Evolutionary conservation across 2,113 vertebrate species (phyloP).

Genomic region (Serilophus lunatus): DNA sequence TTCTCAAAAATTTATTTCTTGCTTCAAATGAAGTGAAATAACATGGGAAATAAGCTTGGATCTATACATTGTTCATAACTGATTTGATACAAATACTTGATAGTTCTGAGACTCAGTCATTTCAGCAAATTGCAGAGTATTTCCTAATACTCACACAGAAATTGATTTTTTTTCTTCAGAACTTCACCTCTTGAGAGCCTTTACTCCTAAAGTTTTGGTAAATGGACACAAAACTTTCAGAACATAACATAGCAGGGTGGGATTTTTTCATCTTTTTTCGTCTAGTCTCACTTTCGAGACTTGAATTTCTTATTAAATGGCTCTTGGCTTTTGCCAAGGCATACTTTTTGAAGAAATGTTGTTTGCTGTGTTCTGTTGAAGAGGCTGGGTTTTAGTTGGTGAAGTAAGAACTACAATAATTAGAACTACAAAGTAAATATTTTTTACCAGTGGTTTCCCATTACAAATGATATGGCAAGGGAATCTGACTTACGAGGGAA

Average conservation of each 20-base stretch:
- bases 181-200: neutral
- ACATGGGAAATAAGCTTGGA: slow-evolving; percentile 36
- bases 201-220: neutral
- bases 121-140: neutral
- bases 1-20: neutral
- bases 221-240: neutral
- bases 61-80: slow-evolving; percentile 3
- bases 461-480: neutral
- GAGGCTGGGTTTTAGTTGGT: neutral
- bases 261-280: neutral
- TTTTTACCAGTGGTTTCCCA: neutral
- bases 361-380: neutral
- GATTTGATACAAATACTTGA: slow-evolving; percentile 10
- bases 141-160: neutral
- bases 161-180: neutral
- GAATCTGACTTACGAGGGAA: neutral
- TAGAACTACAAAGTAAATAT: neutral
- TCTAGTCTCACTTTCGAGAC: neutral
- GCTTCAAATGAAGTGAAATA: slow-evolving; percentile 15
- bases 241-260: neutral
- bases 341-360: neutral
- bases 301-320: neutral
- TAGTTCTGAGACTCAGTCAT: neutral
- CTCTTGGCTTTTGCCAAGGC: neutral
- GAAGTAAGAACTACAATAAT: neutral